Evolutionary conservation across 2,888 invertebrate species (phyloP).

Genomic region (Perithous albicinctus): DNA sequence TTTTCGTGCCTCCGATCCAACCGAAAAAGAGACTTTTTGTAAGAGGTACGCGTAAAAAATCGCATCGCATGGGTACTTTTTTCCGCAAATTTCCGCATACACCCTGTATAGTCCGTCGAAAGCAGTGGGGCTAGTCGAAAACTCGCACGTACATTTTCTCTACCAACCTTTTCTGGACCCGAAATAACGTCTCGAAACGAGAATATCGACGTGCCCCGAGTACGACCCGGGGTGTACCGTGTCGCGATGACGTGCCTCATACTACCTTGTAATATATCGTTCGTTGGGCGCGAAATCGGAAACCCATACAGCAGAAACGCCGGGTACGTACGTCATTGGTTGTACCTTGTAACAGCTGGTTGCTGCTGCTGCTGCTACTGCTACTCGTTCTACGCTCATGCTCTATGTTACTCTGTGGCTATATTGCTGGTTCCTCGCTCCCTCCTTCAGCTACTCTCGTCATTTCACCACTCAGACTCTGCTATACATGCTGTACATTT

Average conservation of each 20-base stretch:
- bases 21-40: too few relatives aligned
- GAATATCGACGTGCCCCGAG: constrained; percentile 66
- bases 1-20: too few relatives aligned
- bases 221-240: constrained; percentile 50
- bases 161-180: constrained; percentile 34
- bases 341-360: constrained; percentile 66
- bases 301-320: constrained; percentile 62
- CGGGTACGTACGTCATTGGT: constrained; percentile 66
- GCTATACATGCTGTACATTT: not conserved
- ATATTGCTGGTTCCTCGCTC: constrained; percentile 30
- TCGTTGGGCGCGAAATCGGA: constrained; percentile 65
- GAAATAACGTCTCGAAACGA: constrained; percentile 60
- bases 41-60: too few relatives aligned
- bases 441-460: constrained; percentile 32
- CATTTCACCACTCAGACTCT: constrained; percentile 1
- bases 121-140: not conserved
- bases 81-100: too few relatives aligned
- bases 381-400: constrained; percentile 42
- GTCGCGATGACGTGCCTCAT: constrained; percentile 65
- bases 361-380: constrained; percentile 45
- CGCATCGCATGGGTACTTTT: too few relatives aligned
- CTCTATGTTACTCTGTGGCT: constrained; percentile 49
- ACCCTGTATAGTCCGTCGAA: too few relatives aligned
- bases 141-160: constrained; percentile 51
- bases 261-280: constrained; percentile 67